A percentile compares a stretch with the other conserved stretches of the same genome.
Evolutionary conservation across 2,797 vertebrate genomes (phyloP).

Genomic region (Poecilia wingei): DNA sequence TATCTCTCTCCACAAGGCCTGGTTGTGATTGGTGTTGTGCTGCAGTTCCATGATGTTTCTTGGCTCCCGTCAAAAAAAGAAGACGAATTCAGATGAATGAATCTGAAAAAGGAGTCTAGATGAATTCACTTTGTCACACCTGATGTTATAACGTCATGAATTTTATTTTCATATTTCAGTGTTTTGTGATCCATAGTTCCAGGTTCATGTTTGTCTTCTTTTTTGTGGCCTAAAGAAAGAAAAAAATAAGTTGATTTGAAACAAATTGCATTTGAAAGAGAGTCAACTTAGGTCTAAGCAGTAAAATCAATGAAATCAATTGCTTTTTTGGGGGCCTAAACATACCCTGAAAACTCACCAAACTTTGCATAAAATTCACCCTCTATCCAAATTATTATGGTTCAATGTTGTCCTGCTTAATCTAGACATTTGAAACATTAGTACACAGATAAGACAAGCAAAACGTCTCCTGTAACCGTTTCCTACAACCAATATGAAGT

Average conservation of each 20-base stretch:
- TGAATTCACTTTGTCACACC: conserved; percentile 35
- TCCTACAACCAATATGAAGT: background rate
- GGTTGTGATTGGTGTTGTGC: conserved; percentile 74
- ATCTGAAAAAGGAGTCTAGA: conserved; percentile 12
- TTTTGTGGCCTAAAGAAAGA: conserved; percentile 42
- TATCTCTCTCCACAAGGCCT: conserved; percentile 60
- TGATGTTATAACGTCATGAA: conserved; percentile 48
- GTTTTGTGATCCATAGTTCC: conserved; percentile 36
- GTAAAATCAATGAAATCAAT: no score
- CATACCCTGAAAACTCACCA: background rate
- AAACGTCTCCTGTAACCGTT: no score
- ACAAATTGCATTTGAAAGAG: background rate
- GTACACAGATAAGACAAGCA: no score
- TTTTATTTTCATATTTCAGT: conserved; percentile 42
- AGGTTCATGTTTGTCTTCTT: conserved; percentile 22
- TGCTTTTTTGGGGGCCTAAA: background rate
- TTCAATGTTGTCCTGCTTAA: no score
- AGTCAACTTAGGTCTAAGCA: background rate
- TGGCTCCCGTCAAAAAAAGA: conserved; percentile 28
- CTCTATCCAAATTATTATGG: background rate
- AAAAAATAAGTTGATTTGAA: conserved; percentile 6
- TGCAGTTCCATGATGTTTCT: conserved; percentile 73
- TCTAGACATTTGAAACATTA: no score
- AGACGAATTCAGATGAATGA: background rate
- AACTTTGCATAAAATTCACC: background rate